phyloP scores from a whole-genome alignment of 92 coral and sea anemone species.

The Porites cylindrica region DNA sequence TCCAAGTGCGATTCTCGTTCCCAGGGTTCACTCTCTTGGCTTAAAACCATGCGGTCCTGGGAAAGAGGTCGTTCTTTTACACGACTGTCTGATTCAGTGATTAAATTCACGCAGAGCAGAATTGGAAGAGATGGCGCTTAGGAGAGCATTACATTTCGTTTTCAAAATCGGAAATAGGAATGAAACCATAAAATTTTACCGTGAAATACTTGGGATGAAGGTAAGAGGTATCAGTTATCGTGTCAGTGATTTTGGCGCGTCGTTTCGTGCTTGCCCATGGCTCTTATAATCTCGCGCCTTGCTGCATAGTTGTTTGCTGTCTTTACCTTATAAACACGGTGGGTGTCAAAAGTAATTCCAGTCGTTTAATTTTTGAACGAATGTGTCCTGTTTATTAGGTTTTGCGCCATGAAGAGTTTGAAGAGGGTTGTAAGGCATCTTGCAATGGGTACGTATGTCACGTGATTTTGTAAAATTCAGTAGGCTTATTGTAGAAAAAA shows the following conservation, averaged over 20 bases:
- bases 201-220: constrained; percentile 98
- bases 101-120: not conserved
- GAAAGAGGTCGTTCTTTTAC: too few species aligned
- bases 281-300: not conserved
- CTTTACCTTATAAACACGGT: too few species aligned
- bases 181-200: constrained; percentile 88
- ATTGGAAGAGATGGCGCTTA: constrained; percentile 4
- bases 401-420: constrained; percentile 98
- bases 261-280: not conserved
- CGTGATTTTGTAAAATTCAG: not conserved
- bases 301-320: not conserved
- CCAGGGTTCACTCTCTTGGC: too few species aligned
- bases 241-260: not conserved
- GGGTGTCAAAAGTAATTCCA: too few species aligned
- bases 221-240: constrained; percentile 33
- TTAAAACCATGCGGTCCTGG: too few species aligned
- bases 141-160: constrained; percentile 94
- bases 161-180: constrained; percentile 90
- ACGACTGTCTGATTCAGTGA: too few species aligned
- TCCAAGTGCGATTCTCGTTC: too few species aligned
- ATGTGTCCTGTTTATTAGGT: constrained; percentile 53
- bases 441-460: constrained; percentile 86
- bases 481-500: too few species aligned
- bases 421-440: constrained; percentile 95
- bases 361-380: too few species aligned